These are phyloP conservation scores for Kradibia gibbosae DNA, from an alignment of 1,140 invertebrate genomes.

Conservation along the genomic window DNA sequence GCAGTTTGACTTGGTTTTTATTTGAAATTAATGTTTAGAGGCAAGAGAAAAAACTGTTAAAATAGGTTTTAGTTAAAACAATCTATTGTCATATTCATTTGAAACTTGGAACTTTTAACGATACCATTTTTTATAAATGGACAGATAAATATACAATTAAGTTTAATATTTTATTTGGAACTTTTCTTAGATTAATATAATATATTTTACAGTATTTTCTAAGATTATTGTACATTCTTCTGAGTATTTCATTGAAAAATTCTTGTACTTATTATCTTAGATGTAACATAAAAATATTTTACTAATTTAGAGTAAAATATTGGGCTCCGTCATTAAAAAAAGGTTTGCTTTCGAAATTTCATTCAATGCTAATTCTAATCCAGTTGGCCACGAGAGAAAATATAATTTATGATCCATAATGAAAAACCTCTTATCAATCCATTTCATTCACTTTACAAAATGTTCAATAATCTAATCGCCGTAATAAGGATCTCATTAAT, in stretches of 20 bases:
- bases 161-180: background rate
- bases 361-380: background rate
- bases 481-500: background rate
- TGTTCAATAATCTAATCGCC: background rate
- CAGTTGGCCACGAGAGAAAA: background rate
- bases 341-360: background rate
- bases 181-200: background rate
- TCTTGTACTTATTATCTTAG: too few relatives aligned
- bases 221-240: background rate
- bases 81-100: background rate
- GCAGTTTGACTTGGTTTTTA: background rate
- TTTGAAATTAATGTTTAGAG: background rate
- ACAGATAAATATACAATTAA: background rate
- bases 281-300: too few relatives aligned
- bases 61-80: background rate
- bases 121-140: background rate
- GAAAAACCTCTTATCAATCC: background rate
- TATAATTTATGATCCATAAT: background rate
- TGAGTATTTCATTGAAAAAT: background rate
- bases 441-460: background rate
- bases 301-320: too few relatives aligned
- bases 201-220: background rate
- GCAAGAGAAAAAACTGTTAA: background rate
- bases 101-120: background rate
- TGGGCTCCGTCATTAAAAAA: background rate